Evolutionary conservation across 2,888 invertebrate genomes (phyloP).

Genomic region (Calephelis perditalis): DNA sequence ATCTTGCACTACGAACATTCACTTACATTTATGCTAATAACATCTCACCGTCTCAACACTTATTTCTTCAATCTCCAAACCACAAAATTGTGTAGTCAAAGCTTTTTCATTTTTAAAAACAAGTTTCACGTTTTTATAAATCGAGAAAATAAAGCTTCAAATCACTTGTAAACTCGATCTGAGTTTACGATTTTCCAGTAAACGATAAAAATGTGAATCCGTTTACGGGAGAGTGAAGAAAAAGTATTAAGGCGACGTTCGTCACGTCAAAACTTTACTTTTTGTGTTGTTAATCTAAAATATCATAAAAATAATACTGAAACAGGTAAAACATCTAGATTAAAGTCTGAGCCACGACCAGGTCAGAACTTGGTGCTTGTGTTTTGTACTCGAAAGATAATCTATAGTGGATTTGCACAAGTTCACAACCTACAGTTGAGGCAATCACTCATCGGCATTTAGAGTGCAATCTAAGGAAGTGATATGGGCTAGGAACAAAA

Average conservation of each 20-base stretch:
- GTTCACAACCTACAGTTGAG: conserved; percentile 32
- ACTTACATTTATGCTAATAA: conserved; percentile 55
- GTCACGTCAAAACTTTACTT: conserved; percentile 3
- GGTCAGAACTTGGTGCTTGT: conserved; percentile 30
- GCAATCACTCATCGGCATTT: conserved; percentile 74
- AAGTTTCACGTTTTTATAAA: too few species aligned
- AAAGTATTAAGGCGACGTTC: too few species aligned
- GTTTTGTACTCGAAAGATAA: conserved; percentile 15
- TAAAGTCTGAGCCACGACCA: conserved; percentile 29
- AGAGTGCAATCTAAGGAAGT: conserved; percentile 70
- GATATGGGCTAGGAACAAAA: conserved; percentile 58
- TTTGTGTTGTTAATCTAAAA: conserved; percentile 27
- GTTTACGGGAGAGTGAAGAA: too few species aligned
- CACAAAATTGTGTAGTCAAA: background rate
- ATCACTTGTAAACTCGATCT: too few species aligned
- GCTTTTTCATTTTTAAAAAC: too few species aligned
- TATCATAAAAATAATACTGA: conserved; percentile 11
- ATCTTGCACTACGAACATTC: conserved; percentile 66
- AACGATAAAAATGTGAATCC: too few species aligned
- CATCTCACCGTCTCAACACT: conserved; percentile 25
- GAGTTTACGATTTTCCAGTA: too few species aligned
- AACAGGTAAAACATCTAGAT: conserved; percentile 26
- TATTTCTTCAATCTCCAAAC: too few species aligned
- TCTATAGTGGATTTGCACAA: conserved; percentile 29
- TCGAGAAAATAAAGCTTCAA: too few species aligned